These are phyloP conservation scores for Ricordea florida DNA, from an alignment of 92 coral and sea anemone genomes.

Conservation along the genomic window DNA sequence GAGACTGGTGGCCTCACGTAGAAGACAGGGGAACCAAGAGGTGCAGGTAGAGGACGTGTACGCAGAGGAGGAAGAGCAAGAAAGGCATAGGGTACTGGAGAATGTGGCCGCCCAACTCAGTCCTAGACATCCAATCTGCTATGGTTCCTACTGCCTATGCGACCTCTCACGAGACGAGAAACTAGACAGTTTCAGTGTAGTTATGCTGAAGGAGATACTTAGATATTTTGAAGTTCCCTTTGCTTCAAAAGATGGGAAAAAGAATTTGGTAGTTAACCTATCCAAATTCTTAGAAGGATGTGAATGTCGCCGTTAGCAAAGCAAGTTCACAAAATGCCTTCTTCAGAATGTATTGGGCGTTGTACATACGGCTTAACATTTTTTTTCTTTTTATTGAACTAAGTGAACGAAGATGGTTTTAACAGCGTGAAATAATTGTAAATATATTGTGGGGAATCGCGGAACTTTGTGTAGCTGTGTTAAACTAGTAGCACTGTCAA, in stretches of 20 bases:
- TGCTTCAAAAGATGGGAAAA: conserved; percentile 31
- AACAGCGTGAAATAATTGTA: not conserved
- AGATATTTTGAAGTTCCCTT: conserved; percentile 39
- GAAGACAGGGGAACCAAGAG: conserved; percentile 25
- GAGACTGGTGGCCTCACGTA: conserved; percentile 32
- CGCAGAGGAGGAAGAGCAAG: conserved; percentile 47
- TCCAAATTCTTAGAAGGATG: conserved; percentile 18
- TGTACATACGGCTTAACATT: conserved; percentile 1
- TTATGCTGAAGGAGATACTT: conserved; percentile 36
- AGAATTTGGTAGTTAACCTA: conserved; percentile 4
- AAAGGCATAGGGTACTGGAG: conserved; percentile 18
- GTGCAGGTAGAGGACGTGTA: conserved; percentile 16
- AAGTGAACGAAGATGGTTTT: conserved; percentile 3
- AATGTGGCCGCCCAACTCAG: conserved; percentile 27
- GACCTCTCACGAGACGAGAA: conserved; percentile 14
- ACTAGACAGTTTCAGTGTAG: conserved; percentile 40
- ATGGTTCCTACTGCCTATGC: conserved; percentile 38
- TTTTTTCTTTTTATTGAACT: not conserved
- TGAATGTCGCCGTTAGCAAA: conserved; percentile 15
- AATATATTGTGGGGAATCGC: conserved; percentile 5
- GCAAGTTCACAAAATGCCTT: not conserved
- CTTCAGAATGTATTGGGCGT: conserved; percentile 1
- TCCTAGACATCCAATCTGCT: conserved; percentile 55
- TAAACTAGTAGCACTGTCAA: not conserved
- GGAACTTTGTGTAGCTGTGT: conserved; percentile 1